phyloP scores from a whole-genome alignment of 2,113 vertebrate genomes.

The Semnornis frantzii region DNA sequence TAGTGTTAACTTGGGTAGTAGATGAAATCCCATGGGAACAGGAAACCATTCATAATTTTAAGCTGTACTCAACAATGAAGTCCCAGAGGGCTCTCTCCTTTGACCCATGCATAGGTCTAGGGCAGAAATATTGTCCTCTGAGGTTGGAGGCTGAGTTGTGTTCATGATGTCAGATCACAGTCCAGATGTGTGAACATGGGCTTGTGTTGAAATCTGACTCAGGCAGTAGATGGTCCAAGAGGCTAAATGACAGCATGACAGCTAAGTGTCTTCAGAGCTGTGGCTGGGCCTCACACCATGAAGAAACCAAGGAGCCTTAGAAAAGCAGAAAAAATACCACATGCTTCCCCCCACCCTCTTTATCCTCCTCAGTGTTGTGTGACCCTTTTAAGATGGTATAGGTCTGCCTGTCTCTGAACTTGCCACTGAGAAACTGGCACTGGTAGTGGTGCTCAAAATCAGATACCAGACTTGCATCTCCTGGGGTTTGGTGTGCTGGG shows the following conservation, averaged over 20 bases:
- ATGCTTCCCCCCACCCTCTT: background rate
- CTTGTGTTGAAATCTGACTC: background rate
- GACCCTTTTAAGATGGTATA: background rate
- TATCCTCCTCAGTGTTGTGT: background rate
- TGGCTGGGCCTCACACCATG: background rate
- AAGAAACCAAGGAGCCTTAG: background rate
- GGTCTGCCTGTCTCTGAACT: background rate
- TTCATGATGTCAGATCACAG: background rate
- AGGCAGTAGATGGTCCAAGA: background rate
- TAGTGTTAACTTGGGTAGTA: background rate
- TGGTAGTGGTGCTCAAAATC: background rate
- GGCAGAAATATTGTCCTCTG: background rate
- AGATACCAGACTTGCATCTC: background rate
- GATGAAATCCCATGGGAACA: background rate
- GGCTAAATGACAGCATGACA: background rate
- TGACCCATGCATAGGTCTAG: fast-evolving
- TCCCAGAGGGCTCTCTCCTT: background rate
- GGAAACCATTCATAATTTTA: background rate
- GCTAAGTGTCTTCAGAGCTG: background rate
- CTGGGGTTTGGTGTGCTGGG: background rate
- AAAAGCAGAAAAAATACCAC: background rate
- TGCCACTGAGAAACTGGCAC: background rate
- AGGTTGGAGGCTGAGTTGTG: background rate
- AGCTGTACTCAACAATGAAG: background rate
- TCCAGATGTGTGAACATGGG: background rate